These are phyloP conservation scores for Leptopilina syphax DNA, from an alignment of 2,888 invertebrate genomes.

Conservation along the genomic window DNA sequence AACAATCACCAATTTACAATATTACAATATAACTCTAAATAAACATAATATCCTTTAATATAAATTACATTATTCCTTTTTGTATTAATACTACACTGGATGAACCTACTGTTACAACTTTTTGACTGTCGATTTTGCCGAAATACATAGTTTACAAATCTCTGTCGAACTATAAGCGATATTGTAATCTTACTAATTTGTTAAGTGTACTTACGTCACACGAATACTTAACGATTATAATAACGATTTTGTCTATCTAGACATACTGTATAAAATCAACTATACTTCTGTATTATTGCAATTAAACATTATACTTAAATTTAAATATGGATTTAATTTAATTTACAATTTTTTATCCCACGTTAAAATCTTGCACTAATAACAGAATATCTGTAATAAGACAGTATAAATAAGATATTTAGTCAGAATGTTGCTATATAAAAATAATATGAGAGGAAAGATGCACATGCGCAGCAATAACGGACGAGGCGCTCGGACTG, in stretches of 20 bases:
- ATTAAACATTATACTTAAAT: constrained; percentile 68
- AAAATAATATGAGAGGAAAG: too few relatives aligned
- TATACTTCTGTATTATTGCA: constrained; percentile 75
- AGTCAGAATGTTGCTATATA: too few relatives aligned
- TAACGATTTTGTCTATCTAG: constrained; percentile 74
- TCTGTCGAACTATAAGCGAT: constrained; percentile 65
- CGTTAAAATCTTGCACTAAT: too few relatives aligned
- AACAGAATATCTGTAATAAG: too few relatives aligned
- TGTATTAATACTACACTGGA: constrained; percentile 45
- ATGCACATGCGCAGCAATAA: too few relatives aligned
- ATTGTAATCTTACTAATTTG: constrained; percentile 69
- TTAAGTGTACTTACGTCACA: constrained; percentile 70
- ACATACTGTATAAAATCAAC: constrained; percentile 76
- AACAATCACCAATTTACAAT: neutral
- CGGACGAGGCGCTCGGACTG: too few relatives aligned
- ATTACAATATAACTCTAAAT: neutral
- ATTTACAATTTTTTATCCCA: too few relatives aligned
- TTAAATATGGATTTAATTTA: neutral
- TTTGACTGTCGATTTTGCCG: constrained; percentile 56
- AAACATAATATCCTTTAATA: constrained; percentile 10
- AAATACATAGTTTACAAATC: constrained; percentile 65
- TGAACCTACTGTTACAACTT: constrained; percentile 47
- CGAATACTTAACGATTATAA: constrained; percentile 69
- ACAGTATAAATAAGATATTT: too few relatives aligned
- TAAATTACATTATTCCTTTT: constrained; percentile 29